Conservation (phyloP, 2,888 invertebrate genomes). For the Seira musarum region DNA sequence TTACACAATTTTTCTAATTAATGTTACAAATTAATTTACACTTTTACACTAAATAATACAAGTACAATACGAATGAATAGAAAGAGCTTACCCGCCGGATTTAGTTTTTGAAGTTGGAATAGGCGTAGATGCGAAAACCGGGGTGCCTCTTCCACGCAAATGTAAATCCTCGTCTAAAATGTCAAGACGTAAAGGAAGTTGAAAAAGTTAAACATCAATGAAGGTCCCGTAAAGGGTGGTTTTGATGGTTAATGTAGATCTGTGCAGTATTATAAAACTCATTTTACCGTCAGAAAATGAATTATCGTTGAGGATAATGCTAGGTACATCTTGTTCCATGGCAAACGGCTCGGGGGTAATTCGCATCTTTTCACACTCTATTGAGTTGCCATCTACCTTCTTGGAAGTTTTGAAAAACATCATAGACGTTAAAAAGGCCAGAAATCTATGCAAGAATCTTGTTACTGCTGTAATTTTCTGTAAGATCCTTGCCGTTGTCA, state of each 20-base stretch:
- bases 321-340: conserved; percentile 52
- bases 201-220: neutral
- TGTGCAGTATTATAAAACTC: too few species aligned
- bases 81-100: conserved; percentile 60
- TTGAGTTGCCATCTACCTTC: conserved; percentile 39
- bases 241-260: too few species aligned
- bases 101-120: conserved; percentile 62
- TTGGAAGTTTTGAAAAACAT: conserved; percentile 51
- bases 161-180: too few species aligned
- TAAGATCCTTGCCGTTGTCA: conserved; percentile 55
- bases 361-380: conserved; percentile 33
- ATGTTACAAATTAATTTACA: too few species aligned
- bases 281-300: conserved; percentile 68
- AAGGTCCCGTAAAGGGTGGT: too few species aligned
- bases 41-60: too few species aligned
- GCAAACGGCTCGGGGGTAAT: conserved; percentile 64
- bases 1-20: too few species aligned
- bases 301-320: conserved; percentile 63
- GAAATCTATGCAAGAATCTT: conserved; percentile 55
- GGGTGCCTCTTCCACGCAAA: conserved; percentile 54
- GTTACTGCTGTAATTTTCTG: conserved; percentile 45
- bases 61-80: conserved; percentile 6
- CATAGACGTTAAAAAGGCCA: conserved; percentile 60
- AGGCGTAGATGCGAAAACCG: conserved; percentile 68
- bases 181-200: too few species aligned